Conservation (phyloP, 2,888 invertebrate genomes). For the Myathropa florea region DNA sequence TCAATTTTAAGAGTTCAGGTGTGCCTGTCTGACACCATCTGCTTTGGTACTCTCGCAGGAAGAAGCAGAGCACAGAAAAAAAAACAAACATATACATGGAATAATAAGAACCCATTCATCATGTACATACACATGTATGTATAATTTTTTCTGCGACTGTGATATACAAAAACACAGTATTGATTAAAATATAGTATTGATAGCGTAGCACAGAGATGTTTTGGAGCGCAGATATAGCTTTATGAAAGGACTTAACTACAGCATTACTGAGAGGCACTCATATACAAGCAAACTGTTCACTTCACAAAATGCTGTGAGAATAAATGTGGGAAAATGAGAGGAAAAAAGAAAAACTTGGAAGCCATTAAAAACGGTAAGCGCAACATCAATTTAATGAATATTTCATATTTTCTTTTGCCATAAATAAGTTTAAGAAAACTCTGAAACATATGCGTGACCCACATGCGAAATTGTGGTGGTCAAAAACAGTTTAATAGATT, state of each 20-base stretch:
- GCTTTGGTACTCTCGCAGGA: not conserved
- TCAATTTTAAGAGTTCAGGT: conserved; percentile 38
- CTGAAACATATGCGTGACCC: not conserved
- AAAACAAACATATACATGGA: conserved; percentile 57
- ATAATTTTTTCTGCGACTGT: not conserved
- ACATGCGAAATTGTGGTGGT: not conserved
- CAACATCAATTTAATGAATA: not conserved
- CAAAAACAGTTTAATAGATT: not conserved
- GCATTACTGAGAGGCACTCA: conserved; percentile 17
- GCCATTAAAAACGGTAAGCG: not conserved
- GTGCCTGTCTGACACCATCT: conserved; percentile 14
- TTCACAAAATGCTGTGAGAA: not conserved
- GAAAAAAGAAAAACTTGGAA: not conserved
- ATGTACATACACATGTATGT: not conserved
- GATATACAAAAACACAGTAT: conserved; percentile 31
- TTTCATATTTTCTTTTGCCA: not conserved
- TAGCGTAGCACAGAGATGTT: conserved; percentile 42
- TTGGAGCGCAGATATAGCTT: conserved; percentile 27
- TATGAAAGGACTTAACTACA: conserved; percentile 38
- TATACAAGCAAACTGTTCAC: conserved; percentile 23
- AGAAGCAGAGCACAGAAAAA: conserved; percentile 67
- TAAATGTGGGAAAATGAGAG: not conserved
- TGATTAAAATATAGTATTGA: conserved; percentile 42
- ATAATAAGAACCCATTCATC: conserved; percentile 44
- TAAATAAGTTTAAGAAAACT: not conserved